phyloP scores from a whole-genome alignment of 1,140 invertebrate species.

The Melipona quadrifasciata region DNA sequence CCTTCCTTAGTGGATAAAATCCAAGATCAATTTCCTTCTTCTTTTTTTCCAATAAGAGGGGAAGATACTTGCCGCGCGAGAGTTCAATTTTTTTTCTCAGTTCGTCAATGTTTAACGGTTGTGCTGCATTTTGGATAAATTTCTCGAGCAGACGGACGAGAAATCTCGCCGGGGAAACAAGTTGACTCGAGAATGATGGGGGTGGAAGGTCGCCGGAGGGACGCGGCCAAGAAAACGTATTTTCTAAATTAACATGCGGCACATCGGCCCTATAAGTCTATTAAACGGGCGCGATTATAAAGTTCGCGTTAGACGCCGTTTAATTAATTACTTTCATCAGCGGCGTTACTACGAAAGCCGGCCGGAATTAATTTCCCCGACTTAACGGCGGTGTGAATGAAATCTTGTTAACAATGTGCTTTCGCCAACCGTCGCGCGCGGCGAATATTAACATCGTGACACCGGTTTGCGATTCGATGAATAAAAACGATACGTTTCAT shows the following conservation, averaged over 20 bases:
- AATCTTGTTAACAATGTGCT: constrained; percentile 55
- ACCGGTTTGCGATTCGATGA: no score
- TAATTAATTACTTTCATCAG: constrained; percentile 61
- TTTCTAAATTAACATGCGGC: constrained; percentile 54
- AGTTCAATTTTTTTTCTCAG: neutral
- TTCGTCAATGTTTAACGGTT: neutral
- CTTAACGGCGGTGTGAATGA: constrained; percentile 44
- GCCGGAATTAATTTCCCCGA: constrained; percentile 49
- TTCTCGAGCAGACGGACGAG: neutral
- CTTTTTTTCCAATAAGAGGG: neutral
- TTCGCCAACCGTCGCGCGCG: neutral
- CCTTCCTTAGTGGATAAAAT: neutral
- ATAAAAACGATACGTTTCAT: no score
- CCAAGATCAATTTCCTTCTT: neutral
- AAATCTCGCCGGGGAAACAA: neutral
- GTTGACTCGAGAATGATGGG: neutral
- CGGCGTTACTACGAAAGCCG: constrained; percentile 37
- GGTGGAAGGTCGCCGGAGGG: neutral
- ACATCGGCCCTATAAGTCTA: constrained; percentile 51
- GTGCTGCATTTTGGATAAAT: neutral
- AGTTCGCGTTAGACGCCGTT: constrained; percentile 53
- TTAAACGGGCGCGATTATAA: constrained; percentile 63
- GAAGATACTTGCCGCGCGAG: no score
- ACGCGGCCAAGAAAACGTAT: constrained; percentile 21
- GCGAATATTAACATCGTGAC: constrained; percentile 6